These are phyloP conservation scores for Nephrotoma flavescens DNA, from an alignment of 2,888 invertebrate genomes.

Conservation along the genomic window DNA sequence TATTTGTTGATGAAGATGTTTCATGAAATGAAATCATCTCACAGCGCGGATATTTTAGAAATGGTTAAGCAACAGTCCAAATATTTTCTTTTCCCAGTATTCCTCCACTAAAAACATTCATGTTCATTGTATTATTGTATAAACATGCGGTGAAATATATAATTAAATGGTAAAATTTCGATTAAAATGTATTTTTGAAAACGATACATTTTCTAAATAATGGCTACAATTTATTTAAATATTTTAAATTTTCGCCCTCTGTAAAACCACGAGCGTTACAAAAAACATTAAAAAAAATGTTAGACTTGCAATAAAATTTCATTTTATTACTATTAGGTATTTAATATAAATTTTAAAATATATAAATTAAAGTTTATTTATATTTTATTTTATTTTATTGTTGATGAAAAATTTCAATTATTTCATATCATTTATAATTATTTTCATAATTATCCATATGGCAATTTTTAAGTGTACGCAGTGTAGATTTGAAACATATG, in stretches of 20 bases:
- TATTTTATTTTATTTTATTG: neutral
- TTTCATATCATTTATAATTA: neutral
- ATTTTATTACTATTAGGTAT: neutral
- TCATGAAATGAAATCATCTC: too few species aligned
- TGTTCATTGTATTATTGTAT: too few species aligned
- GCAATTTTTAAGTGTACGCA: neutral
- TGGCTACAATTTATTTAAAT: neutral
- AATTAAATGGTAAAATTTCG: too few species aligned
- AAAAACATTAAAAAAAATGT: neutral
- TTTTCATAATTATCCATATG: neutral
- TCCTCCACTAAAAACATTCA: too few species aligned
- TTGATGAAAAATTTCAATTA: neutral
- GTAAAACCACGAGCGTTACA: neutral
- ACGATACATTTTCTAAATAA: too few species aligned
- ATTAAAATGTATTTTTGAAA: too few species aligned
- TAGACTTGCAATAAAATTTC: neutral
- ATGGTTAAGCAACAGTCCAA: too few species aligned
- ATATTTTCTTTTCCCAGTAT: too few species aligned
- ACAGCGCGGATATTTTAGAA: too few species aligned
- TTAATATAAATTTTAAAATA: neutral
- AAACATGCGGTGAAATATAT: too few species aligned
- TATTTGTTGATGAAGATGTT: too few species aligned
- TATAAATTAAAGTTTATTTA: neutral
- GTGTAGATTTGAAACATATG: neutral
- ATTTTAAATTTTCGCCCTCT: neutral